phyloP scores from a whole-genome alignment of 2,888 invertebrate genomes.

The Cantharis flavilabris region DNA sequence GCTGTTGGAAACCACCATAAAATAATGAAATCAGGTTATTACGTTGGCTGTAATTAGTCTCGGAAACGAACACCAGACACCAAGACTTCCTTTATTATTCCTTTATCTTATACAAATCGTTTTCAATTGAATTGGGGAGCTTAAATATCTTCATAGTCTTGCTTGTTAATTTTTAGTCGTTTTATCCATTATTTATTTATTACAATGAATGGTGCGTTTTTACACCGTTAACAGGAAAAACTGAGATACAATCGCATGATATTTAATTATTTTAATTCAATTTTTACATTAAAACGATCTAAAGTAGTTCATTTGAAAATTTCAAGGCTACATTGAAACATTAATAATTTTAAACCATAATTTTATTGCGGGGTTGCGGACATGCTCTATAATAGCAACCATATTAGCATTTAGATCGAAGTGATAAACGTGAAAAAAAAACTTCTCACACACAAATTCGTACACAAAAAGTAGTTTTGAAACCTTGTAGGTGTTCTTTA shows the following conservation, averaged over 20 bases:
- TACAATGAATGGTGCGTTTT: background rate
- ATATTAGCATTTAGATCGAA: background rate
- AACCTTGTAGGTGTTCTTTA: conserved; percentile 25
- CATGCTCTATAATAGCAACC: conserved; percentile 9
- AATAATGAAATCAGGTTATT: conserved; percentile 24
- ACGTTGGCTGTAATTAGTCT: conserved; percentile 38
- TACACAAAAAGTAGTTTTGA: conserved; percentile 21
- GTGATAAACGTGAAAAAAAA: conserved; percentile 1
- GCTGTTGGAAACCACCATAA: conserved; percentile 24
- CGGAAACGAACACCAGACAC: conserved; percentile 40
- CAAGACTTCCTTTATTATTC: conserved; percentile 43
- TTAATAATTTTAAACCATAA: background rate
- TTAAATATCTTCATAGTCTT: background rate
- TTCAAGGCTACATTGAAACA: background rate
- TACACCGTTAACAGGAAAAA: background rate
- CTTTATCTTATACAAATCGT: conserved; percentile 29
- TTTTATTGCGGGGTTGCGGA: background rate
- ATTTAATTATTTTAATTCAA: background rate
- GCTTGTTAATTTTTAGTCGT: background rate
- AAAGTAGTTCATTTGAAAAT: background rate
- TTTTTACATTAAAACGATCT: background rate
- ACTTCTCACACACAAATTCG: conserved; percentile 17
- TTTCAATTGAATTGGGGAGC: conserved; percentile 13
- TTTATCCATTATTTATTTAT: background rate
- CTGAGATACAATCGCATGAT: background rate